These are phyloP conservation scores for Eristalis tenax DNA, from an alignment of 2,888 invertebrate genomes.

Conservation along the genomic window DNA sequence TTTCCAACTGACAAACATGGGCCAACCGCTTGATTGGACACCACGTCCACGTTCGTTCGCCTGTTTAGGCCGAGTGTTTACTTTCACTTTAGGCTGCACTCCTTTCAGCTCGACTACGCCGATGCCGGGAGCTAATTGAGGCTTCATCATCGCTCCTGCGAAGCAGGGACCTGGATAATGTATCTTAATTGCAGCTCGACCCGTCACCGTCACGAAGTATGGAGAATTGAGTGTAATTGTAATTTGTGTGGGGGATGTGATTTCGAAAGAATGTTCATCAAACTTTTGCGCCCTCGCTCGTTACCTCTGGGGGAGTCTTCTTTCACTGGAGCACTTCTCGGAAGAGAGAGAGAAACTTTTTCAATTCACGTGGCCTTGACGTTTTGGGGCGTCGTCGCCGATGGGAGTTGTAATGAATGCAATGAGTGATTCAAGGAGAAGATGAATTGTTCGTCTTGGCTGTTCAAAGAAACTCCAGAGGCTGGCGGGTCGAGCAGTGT, in stretches of 20 bases:
- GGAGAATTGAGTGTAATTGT: not conserved
- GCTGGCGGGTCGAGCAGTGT: not conserved
- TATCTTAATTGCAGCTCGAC: slow-evolving; percentile 15
- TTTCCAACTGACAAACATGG: not conserved
- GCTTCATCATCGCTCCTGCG: slow-evolving; percentile 9
- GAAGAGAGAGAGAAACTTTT: slow-evolving; percentile 19
- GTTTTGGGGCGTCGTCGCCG: not conserved
- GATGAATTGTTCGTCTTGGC: not conserved
- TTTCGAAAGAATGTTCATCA: not conserved
- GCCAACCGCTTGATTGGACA: not conserved
- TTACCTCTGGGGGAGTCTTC: not conserved
- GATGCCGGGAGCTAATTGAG: slow-evolving; percentile 26
- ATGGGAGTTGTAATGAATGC: slow-evolving; percentile 4
- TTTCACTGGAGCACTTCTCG: not conserved
- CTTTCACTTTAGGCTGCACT: not conserved
- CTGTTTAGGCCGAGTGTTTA: not conserved
- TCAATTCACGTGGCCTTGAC: not conserved
- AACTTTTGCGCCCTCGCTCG: not conserved
- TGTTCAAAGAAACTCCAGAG: not conserved
- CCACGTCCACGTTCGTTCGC: not conserved
- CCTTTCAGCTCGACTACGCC: not conserved
- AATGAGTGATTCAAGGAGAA: slow-evolving; percentile 1
- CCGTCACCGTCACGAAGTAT: not conserved
- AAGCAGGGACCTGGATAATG: slow-evolving; percentile 2
- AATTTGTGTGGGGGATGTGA: not conserved